Evolutionary conservation across 2,797 vertebrate species (phyloP), one percentile per base, ranked within the genome.

Genomic region (Urophycis tenuis): DNA sequence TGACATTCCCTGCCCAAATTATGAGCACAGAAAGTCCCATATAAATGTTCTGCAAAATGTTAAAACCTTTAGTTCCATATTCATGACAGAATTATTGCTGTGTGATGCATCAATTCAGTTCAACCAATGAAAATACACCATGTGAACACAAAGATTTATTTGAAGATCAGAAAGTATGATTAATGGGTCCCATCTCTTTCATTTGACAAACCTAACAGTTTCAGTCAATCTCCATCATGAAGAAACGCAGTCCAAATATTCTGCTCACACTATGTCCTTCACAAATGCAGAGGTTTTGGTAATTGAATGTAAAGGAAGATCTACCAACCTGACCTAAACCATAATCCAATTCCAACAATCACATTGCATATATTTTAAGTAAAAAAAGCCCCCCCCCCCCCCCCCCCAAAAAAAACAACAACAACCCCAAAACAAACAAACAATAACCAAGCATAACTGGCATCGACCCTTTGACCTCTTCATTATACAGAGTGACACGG

Each of bases 341-440:
- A 91, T 93, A 89, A 89, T 94, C 89, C 89, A 91, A 92, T 92
- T 87, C 91, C 91, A 93, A 95, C 91, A 93, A 90, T 93, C 93
- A 94, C 94, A 94, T 93, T 93, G 35, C 94, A 93, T 94, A 95
- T 94, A 94, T 91, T 92, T 92, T 91, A 93, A 92, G 95, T 94
- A 93, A 92, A 83, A 79, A 81, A 89, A 85, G 14, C 80, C 88
- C 84, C 84, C 78, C 85, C 78, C 85, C 87, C 60, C 41, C 41
- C 41, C 2, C 60, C 60, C 60, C 60, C 22, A 77, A 88, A 88
- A 89, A 84, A 80, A 85, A 85, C 78, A 75, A n/a, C n/a, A n/a
- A n/a, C n/a, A n/a, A n/a, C 60, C 60, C 60, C 22, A 77, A 88
- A 88, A 89, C 83, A 80, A 85, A 85, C 78, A 75, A n/a, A n/a